Evolutionary conservation across 1,140 invertebrate species (phyloP), one percentile per base, ranked within the genome.

Genomic region (Helicoverpa zea): DNA sequence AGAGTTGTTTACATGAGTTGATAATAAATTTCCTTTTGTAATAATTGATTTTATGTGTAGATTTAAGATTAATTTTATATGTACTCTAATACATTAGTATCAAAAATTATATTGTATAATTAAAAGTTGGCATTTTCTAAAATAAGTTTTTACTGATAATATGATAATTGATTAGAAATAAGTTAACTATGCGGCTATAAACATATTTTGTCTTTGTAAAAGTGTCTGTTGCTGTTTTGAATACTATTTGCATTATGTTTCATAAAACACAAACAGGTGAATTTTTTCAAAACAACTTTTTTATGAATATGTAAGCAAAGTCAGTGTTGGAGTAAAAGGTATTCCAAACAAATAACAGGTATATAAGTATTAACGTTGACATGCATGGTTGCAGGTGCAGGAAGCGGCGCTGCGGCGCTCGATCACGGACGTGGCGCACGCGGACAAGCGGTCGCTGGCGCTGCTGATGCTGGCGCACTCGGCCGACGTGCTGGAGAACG

Each of bases 401-500:
- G 99, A 99, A 95, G 97, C 99, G 68, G 99, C 99, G 29, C 95
- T 99, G 76, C 97, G 97, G 78, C 98, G 98, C 90, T 99, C 99
- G 98, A 98, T 99, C 14, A 99, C 99, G 83, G 99, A 99, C 96
- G 97, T 99, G 1, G 98, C 99, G 87, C 97, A 99, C 77, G 99
- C 99, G 97, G 99, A 99, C 90, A 98, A 98, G 92, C 96, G 99
- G 61, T 97, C 98, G 83, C 94, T 99, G 82, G 97, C 99, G 23
- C 96, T 99, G 66, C 97, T 99, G 87, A 98, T 99, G 92, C 96
- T 99, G 72, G 98, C 99, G 23, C 99, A 99, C 94, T 98, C 99
- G 14, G 99, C 99, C 64, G 99, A 99, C 95, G 99, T 99, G 14
- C 96, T 99, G 5, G 99, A 99, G 95, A 99, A 99, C 95, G 99